Base-by-base conservation (phyloP, 2,888 invertebrate species). In the Drosophila planitibia region DNA sequence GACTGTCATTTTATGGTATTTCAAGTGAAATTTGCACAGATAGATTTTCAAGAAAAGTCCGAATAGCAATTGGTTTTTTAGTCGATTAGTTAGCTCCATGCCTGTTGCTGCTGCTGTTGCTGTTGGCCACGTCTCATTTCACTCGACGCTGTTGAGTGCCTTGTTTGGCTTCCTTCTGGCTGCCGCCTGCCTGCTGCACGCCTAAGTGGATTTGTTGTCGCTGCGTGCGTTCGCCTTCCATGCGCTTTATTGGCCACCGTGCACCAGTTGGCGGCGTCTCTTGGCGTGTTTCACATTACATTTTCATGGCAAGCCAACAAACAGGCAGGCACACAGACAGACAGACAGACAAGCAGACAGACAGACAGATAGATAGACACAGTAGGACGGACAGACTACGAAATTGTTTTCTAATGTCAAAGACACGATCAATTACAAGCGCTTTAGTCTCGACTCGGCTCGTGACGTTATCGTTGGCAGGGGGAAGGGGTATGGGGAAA, bases 161-260 rank as follows among this genome's bases (percentile, higher is more conserved):
- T 86, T 84, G 84, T 86, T 75, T 68, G 84, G 84, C 87, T 84
- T 86, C 86, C 77, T 69, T 47, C 47, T 47, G 22, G 47, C 25
- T 47, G 47, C 47, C 16, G 47, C 51, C 75, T 28, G 66, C 59
- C 49, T 71, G 35, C 74, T 83, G 80, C 82, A 80, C 82, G 90
- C 82, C 88, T 91, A 91, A 91, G 91, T 90, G 91, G 90, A 91
- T 91, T 91, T 91, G 86, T 80, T 78, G 82, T 73, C 74, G 75
- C 77, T 72, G 72, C 82, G 77, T 74, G 70, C 76, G 69, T 70
- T 80, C 74, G 75, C 70, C 74, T 78, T 76, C 80, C 88, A 82
- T 80, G 82, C 83, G 83, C 82, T 83, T 87, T 87, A 87, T 84
- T 84, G 85, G 87, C 87, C 81, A 85, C 65, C 85, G 85, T 82